Conservation (phyloP, 2,797 vertebrate genomes). For the Smutsia gigantea region DNA sequence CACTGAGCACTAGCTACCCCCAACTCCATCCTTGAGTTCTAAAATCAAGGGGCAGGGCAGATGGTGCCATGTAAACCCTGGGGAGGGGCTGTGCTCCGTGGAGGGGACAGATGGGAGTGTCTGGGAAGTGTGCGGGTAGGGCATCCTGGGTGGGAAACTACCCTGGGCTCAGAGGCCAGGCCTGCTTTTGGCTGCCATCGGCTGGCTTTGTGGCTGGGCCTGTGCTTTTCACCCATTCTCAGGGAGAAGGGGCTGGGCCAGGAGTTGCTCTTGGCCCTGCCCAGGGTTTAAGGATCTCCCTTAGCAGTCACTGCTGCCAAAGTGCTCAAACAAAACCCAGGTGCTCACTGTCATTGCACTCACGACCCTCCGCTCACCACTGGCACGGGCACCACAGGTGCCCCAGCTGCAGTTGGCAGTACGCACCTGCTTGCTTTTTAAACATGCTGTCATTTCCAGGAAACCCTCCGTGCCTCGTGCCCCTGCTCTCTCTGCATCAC, state of each 20-base stretch:
- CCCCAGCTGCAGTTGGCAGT: neutral
- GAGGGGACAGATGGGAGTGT: neutral
- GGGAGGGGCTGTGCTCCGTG: neutral
- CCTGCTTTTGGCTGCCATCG: neutral
- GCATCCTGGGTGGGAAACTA: neutral
- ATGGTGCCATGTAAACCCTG: neutral
- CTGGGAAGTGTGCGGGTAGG: neutral
- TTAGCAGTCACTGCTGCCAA: neutral
- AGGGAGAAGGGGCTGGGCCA: neutral
- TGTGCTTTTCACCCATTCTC: neutral
- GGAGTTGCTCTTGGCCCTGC: neutral
- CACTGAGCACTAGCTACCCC: neutral
- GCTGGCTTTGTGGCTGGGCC: neutral
- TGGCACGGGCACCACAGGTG: fast-evolving
- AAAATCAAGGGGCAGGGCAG: neutral
- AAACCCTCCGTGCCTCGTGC: neutral
- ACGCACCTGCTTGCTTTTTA: neutral
- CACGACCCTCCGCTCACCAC: too few species aligned
- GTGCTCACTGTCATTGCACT: neutral
- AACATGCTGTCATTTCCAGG: neutral
- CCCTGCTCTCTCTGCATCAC: neutral
- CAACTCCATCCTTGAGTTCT: neutral
- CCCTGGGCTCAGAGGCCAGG: neutral
- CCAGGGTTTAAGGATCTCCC: neutral
- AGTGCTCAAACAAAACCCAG: neutral